phyloP scores from a whole-genome alignment of 2,797 vertebrate genomes.

The Pseudochirops cupreus region DNA sequence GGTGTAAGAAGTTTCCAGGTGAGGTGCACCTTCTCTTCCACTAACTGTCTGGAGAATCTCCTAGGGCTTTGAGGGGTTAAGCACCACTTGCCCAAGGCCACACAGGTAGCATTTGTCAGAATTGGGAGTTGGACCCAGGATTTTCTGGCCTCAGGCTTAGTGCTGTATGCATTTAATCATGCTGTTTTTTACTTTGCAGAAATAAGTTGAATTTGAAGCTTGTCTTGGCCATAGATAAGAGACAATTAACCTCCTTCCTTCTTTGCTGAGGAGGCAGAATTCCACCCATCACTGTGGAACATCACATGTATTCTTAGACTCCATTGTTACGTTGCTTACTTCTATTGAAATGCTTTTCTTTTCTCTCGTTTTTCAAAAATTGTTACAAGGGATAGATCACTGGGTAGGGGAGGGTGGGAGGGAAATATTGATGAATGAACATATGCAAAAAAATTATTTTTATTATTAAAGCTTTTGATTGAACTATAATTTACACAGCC shows the following conservation, averaged over 20 bases:
- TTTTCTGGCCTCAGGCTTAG: not conserved
- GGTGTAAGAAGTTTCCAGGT: not conserved
- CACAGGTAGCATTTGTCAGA: not conserved
- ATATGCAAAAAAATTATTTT: not conserved
- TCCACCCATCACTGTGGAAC: not conserved
- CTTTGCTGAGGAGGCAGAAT: not conserved
- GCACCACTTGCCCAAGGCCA: not conserved
- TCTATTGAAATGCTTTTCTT: not conserved
- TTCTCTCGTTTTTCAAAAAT: not conserved
- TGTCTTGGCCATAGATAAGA: not conserved
- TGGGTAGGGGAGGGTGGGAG: not conserved
- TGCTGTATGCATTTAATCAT: not conserved
- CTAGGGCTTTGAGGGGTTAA: not conserved
- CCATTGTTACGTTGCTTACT: not conserved
- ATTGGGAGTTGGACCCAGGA: not conserved
- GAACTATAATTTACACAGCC: not conserved
- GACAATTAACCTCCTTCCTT: not conserved
- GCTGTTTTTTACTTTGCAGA: not conserved
- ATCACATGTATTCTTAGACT: not conserved
- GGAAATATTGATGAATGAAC: not conserved
- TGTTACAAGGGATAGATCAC: not conserved
- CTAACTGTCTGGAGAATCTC: not conserved
- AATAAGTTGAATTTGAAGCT: not conserved
- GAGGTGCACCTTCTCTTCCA: not conserved
- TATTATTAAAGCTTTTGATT: conserved; percentile 1